Base-by-base conservation (phyloP, 2,797 vertebrate genomes). In the Hoplostethus atlanticus region DNA sequence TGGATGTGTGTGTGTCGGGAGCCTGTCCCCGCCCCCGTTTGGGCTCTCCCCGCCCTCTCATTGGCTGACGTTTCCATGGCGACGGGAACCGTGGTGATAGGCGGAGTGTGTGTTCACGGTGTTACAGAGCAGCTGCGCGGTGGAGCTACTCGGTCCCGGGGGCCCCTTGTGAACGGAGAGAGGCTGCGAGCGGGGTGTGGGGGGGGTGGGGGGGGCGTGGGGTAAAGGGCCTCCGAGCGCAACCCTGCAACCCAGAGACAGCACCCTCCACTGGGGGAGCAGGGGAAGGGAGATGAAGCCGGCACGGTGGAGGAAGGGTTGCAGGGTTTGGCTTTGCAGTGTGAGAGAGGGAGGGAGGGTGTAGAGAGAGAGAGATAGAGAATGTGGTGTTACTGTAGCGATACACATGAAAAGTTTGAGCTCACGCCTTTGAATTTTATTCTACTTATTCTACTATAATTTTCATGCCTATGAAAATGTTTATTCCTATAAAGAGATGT, bases 51-150 rank as follows among this genome's bases (percentile, higher is more conserved):
- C 75, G 84, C 73, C 80, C 91, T 89, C 90, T 88, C 86, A 91
- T 94, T 95, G 95, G 95, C 88, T 88, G 79, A 80, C 0, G 95
- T 97, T 96, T 94, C 95, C 92, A 96, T 96, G 95, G 95, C 89
- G 93, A 96, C 94, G 34, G 67, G 55, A 71, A 90, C 84, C 92
- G 91, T 73, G 70, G 44, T 16, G 77, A 74, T 59, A 67, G 66
- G 76, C 66, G 78, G 81, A 63, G 84, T 83, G 86, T 63, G 63
- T 65, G 86, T 72, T 70, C 59, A 74, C n/a, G 54, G 46, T 75
- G 28, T 82, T 57, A 69, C 86, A 87, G 87, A 92, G 90, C 84
- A 89, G 92, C 92, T 94, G 91, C 89, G 89, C 77, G 81, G 84
- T 80, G 74, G 73, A 77, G 76, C 73, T 83, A 62, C 73, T 81